A percentile compares a stretch with the other conserved stretches of the same genome.
Evolutionary conservation across 2,888 invertebrate species (phyloP).

Genomic region (Xanthorhoe spadicearia): DNA sequence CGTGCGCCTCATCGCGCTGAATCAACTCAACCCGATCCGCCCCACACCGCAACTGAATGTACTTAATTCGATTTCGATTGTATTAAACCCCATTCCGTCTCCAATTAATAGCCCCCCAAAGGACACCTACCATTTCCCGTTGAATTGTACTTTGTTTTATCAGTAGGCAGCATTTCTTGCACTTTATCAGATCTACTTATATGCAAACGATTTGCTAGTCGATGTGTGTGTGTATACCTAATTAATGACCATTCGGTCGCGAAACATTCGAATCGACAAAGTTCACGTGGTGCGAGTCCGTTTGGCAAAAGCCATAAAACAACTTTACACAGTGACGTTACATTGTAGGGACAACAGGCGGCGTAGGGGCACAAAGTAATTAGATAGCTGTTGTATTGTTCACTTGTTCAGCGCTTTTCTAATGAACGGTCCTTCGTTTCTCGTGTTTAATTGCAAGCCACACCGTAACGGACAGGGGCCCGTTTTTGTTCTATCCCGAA

Average conservation of each 20-base stretch:
- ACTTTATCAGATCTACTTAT: slow-evolving; percentile 33
- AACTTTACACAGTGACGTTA: slow-evolving; percentile 69
- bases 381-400: slow-evolving; percentile 77
- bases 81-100: slow-evolving; percentile 76
- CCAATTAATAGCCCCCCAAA: slow-evolving; percentile 74
- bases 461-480: slow-evolving; percentile 74
- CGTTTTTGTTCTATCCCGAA: slow-evolving; percentile 73
- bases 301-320: slow-evolving; percentile 72
- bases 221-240: slow-evolving; percentile 40
- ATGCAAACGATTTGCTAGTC: slow-evolving; percentile 36
- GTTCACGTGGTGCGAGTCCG: slow-evolving; percentile 56
- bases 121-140: slow-evolving; percentile 59
- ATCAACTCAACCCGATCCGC: slow-evolving; percentile 73
- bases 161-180: slow-evolving; percentile 32
- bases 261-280: slow-evolving; percentile 58
- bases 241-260: slow-evolving; percentile 53
- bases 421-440: slow-evolving; percentile 66
- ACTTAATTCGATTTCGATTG: slow-evolving; percentile 83
- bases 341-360: slow-evolving; percentile 64
- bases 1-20: slow-evolving; percentile 74
- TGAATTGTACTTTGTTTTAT: slow-evolving; percentile 42
- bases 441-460: slow-evolving; percentile 78
- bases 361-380: slow-evolving; percentile 72
- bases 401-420: slow-evolving; percentile 78
- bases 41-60: slow-evolving; percentile 76